A percentile compares a stretch with the other conserved stretches of the same genome.
These are phyloP conservation scores for Lacerta bilineata DNA, from an alignment of 2,797 vertebrate genomes.

Conservation along the genomic window DNA sequence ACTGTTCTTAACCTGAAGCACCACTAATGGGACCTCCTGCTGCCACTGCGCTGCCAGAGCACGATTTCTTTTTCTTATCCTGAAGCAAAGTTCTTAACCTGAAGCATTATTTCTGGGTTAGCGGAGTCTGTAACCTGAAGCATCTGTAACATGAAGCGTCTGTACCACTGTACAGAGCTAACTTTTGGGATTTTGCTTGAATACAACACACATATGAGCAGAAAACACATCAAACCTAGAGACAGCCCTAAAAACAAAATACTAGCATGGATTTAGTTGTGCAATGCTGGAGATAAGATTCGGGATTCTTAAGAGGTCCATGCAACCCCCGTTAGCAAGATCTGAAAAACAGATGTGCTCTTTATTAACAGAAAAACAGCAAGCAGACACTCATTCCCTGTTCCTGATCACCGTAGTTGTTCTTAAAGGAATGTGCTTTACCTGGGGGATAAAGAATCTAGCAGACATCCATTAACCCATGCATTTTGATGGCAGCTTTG, in stretches of 20 bases:
- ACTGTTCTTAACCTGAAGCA: too few relatives aligned
- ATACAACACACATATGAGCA: not conserved
- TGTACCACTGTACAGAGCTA: too few relatives aligned
- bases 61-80: too few relatives aligned
- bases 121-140: too few relatives aligned
- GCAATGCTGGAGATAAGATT: not conserved
- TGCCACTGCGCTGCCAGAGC: too few relatives aligned
- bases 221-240: not conserved
- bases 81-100: too few relatives aligned
- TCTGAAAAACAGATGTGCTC: constrained; percentile 40
- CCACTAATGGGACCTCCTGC: too few relatives aligned
- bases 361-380: constrained; percentile 57
- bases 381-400: not conserved
- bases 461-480: constrained; percentile 48
- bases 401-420: not conserved
- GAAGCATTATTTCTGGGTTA: too few relatives aligned
- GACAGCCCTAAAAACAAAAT: not conserved
- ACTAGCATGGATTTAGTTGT: not conserved
- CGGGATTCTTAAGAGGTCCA: not conserved
- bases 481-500: constrained; percentile 64
- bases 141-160: too few relatives aligned
- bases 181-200: not conserved
- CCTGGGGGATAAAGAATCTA: constrained; percentile 50
- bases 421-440: constrained; percentile 40
- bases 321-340: too few relatives aligned